A percentile compares a stretch with the other conserved stretches of the same genome.
Evolutionary conservation across 2,888 invertebrate genomes (phyloP).

Genomic region (Eristalis arbustorum): DNA sequence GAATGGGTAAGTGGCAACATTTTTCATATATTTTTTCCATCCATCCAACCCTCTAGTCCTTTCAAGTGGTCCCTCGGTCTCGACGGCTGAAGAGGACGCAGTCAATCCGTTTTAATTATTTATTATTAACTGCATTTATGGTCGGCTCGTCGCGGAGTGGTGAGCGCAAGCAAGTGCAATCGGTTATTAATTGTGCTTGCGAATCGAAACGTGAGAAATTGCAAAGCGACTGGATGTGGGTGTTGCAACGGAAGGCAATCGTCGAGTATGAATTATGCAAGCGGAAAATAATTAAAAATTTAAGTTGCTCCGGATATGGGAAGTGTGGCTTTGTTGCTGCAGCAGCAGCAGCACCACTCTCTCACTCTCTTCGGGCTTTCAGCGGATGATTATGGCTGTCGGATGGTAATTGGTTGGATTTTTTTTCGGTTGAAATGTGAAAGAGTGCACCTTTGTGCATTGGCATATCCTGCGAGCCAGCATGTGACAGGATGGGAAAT

Average conservation of each 20-base stretch:
- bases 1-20: slow-evolving; percentile 89
- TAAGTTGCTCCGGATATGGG: slow-evolving; percentile 50
- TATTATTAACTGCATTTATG: slow-evolving; percentile 31
- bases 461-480: not conserved
- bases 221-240: not conserved
- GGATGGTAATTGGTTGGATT: slow-evolving; percentile 33
- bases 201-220: slow-evolving; percentile 30
- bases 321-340: slow-evolving; percentile 19
- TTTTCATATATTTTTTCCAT: no score
- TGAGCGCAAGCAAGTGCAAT: not conserved
- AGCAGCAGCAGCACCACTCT: not conserved
- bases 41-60: not conserved
- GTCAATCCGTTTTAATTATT: slow-evolving; percentile 55
- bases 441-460: not conserved
- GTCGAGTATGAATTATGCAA: slow-evolving; percentile 50
- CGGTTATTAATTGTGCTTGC: slow-evolving; percentile 48
- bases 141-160: no score
- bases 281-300: slow-evolving; percentile 62
- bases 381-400: slow-evolving; percentile 9
- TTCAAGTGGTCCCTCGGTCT: not conserved
- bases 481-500: not conserved
- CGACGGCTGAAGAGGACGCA: not conserved
- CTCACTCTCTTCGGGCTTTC: not conserved
- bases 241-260: slow-evolving; percentile 14
- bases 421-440: not conserved